phyloP scores from a whole-genome alignment of 2,797 vertebrate genomes.

The Merluccius polli region DNA sequence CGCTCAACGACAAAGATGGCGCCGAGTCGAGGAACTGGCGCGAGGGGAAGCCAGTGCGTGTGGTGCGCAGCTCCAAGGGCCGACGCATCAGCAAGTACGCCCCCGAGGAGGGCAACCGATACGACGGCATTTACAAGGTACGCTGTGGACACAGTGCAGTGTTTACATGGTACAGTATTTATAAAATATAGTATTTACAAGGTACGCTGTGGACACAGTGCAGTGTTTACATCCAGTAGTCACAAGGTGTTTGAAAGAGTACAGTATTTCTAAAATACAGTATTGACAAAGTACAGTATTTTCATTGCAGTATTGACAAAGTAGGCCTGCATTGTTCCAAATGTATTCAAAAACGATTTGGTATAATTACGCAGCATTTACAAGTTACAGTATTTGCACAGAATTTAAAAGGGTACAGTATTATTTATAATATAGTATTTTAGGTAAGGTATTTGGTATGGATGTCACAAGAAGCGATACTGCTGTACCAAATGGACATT shows the following conservation, averaged over 20 bases:
- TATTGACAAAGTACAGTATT: background rate
- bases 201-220: background rate
- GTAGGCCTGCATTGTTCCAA: too few relatives aligned
- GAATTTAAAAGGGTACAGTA: too few relatives aligned
- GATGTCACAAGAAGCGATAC: too few relatives aligned
- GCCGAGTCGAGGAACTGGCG: conserved; percentile 98
- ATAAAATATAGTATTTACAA: background rate
- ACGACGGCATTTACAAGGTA: conserved; percentile 99
- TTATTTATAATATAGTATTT: too few relatives aligned
- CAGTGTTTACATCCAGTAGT: too few relatives aligned
- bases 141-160: background rate
- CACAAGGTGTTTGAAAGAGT: background rate
- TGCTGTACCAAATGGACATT: too few relatives aligned
- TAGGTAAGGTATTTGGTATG: background rate
- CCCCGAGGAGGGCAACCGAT: conserved; percentile 98
- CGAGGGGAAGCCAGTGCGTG: conserved; percentile 94
- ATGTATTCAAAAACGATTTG: background rate
- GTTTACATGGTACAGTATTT: background rate
- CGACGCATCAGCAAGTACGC: conserved; percentile 98
- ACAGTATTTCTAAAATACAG: background rate
- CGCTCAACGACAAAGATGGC: conserved; percentile 95
- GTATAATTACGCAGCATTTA: background rate
- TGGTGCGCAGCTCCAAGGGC: conserved; percentile 97
- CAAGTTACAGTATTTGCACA: background rate
- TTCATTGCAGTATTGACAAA: too few relatives aligned